phyloP scores from a whole-genome alignment of 35 echinoderm and acorn worm genomes.

The Patiria miniata region DNA sequence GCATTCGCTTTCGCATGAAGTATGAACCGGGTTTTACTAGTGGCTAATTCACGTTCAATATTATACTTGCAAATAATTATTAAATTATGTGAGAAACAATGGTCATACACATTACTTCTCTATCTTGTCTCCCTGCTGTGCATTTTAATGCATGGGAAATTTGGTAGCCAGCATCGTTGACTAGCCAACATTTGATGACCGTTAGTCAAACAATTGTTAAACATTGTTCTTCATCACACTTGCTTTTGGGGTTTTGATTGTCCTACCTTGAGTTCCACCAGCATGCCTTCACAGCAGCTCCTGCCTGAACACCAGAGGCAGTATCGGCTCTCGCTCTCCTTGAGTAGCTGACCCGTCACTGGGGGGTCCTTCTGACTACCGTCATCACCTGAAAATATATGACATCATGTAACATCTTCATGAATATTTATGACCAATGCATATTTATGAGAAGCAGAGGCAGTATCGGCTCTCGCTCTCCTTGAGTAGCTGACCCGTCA shows the following conservation, averaged over 20 bases:
- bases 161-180: too few relatives aligned
- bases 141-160: too few relatives aligned
- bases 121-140: too few relatives aligned
- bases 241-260: too few relatives aligned
- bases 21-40: too few relatives aligned
- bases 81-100: too few relatives aligned
- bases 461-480: slow-evolving; percentile 91
- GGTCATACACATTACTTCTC: too few relatives aligned
- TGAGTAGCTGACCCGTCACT: slow-evolving; percentile 58
- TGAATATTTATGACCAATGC: too few relatives aligned
- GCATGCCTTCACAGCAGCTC: slow-evolving; percentile 91
- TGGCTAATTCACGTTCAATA: too few relatives aligned
- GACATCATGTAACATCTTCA: neutral
- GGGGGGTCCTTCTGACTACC: slow-evolving; percentile 45
- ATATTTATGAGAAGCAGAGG: slow-evolving; percentile 85
- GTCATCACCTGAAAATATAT: slow-evolving; percentile 74
- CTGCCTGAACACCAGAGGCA: slow-evolving; percentile 92
- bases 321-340: slow-evolving; percentile 93
- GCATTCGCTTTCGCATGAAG: too few relatives aligned
- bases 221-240: neutral
- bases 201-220: neutral
- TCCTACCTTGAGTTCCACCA: slow-evolving; percentile 95
- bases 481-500: slow-evolving; percentile 67
- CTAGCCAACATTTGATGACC: too few relatives aligned
- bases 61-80: too few relatives aligned